Evolutionary conservation across 2,797 vertebrate genomes (phyloP).

Genomic region (Pantherophis vulpinus): DNA sequence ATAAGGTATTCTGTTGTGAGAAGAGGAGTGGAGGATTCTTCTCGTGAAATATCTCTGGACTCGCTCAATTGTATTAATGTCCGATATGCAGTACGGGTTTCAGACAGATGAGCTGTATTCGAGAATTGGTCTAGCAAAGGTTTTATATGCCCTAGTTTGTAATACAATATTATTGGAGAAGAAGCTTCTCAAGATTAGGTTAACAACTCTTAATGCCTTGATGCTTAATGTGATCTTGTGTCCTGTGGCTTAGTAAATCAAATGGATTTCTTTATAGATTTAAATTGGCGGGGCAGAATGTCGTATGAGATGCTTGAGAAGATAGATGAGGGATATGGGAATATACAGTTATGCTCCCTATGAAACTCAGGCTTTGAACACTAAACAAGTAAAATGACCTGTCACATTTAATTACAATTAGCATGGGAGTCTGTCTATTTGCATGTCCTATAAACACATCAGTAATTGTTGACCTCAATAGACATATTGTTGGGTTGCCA

Average conservation of each 20-base stretch:
- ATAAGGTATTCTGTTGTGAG: too few species aligned
- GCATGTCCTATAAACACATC: not conserved
- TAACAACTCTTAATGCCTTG: too few species aligned
- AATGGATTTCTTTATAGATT: not conserved
- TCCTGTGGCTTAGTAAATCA: not conserved
- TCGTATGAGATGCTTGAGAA: not conserved
- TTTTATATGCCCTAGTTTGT: too few species aligned
- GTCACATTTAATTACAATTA: not conserved
- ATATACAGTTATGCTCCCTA: not conserved
- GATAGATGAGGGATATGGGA: not conserved
- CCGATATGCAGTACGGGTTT: too few species aligned
- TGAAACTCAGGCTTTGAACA: not conserved
- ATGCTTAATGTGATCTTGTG: not conserved
- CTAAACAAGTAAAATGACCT: not conserved
- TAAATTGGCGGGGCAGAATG: not conserved
- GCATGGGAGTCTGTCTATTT: not conserved
- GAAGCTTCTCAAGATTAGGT: too few species aligned
- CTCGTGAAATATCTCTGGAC: too few species aligned
- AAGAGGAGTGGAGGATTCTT: too few species aligned
- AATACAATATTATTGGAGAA: too few species aligned
- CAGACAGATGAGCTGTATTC: too few species aligned
- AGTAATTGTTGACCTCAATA: not conserved
- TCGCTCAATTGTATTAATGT: too few species aligned
- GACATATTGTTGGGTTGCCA: not conserved
- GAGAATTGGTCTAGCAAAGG: too few species aligned